These are phyloP conservation scores for Drosophila aff. DNA, from an alignment of 1,140 invertebrate genomes.

Conservation along the genomic window DNA sequence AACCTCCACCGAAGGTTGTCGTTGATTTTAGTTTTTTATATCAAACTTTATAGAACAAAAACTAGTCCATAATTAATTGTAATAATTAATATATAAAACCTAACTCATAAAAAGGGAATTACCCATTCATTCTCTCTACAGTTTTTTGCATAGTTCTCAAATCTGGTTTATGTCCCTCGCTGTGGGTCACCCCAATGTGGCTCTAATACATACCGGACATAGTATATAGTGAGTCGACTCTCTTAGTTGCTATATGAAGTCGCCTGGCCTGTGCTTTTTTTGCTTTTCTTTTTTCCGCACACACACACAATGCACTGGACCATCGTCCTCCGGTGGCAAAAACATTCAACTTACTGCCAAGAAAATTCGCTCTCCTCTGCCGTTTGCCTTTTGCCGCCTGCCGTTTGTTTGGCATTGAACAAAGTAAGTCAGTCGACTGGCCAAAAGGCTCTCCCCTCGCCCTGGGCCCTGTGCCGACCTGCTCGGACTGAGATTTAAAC, in stretches of 20 bases:
- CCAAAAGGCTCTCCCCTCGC: slow-evolving; percentile 19
- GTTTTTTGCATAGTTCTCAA: neutral
- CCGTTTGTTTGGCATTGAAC: slow-evolving; percentile 55
- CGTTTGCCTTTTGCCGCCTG: neutral
- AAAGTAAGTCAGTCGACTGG: slow-evolving; percentile 71
- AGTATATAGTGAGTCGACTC: slow-evolving; percentile 23
- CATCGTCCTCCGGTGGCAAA: slow-evolving; percentile 42
- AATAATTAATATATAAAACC: too few species aligned
- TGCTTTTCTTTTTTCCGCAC: neutral
- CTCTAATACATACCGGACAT: slow-evolving; percentile 15
- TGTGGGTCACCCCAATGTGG: slow-evolving; percentile 13
- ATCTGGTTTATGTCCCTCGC: neutral
- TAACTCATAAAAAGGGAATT: too few species aligned
- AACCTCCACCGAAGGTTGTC: too few species aligned
- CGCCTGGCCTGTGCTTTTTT: slow-evolving; percentile 8
- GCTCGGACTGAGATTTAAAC: slow-evolving; percentile 45
- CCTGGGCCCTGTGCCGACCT: neutral
- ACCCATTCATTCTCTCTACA: too few species aligned
- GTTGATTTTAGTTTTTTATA: too few species aligned
- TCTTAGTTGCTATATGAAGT: slow-evolving; percentile 50
- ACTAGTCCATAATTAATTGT: too few species aligned
- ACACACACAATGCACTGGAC: slow-evolving; percentile 61
- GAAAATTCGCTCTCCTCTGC: slow-evolving; percentile 46
- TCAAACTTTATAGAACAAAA: too few species aligned
- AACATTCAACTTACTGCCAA: slow-evolving; percentile 65